Conservation (phyloP, 2,888 invertebrate species). For the Eugnorisma glareosa region DNA sequence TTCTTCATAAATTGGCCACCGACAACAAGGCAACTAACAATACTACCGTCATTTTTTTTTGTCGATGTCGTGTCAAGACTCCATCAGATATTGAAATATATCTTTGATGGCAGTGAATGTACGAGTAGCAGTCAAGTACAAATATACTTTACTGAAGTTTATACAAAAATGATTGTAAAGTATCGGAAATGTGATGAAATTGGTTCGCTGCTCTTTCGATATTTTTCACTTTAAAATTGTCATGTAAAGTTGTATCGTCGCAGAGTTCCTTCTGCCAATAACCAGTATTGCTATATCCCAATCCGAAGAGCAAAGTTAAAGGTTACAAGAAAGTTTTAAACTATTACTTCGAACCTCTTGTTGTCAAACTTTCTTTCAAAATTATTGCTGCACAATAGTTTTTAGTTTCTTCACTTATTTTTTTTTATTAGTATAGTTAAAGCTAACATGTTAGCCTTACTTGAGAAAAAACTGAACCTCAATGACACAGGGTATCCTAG, state of each 20-base stretch:
- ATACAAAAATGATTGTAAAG: constrained; percentile 6
- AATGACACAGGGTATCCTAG: no score
- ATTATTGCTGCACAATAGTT: no score
- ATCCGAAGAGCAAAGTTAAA: neutral
- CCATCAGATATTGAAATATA: neutral
- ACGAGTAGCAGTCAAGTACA: neutral
- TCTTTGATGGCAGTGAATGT: neutral
- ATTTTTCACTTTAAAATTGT: constrained; percentile 14
- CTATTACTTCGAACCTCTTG: no score
- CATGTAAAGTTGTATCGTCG: constrained; percentile 6
- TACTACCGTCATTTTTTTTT: neutral
- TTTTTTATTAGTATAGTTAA: no score
- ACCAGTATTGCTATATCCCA: neutral
- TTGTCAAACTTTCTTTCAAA: no score
- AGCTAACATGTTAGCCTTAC: no score
- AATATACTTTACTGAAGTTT: neutral
- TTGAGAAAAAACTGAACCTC: no score
- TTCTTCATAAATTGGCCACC: no score
- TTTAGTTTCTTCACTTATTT: no score
- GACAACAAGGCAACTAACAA: neutral
- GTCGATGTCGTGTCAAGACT: neutral
- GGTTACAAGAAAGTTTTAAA: no score
- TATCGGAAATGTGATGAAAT: constrained; percentile 24
- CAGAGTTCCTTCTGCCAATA: neutral
- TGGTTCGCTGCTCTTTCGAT: constrained; percentile 6